Conservation (phyloP, 1,140 invertebrate species). For the Brachionus asplanchnoidis region DNA sequence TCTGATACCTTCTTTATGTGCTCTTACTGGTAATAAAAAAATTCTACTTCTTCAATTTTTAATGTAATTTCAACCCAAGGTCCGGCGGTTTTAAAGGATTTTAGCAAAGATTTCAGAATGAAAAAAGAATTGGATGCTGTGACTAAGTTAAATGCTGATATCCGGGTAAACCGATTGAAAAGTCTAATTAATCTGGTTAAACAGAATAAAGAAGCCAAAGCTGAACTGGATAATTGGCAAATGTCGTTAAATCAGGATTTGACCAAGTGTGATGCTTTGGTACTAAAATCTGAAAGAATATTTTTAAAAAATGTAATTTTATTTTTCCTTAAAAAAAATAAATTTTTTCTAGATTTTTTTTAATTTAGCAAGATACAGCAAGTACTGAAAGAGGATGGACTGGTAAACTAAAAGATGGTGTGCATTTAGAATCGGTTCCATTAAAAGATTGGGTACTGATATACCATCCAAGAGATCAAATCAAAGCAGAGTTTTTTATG, state of each 20-base stretch:
- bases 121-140: constrained; percentile 16
- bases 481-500: not conserved
- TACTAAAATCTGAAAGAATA: not conserved
- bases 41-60: not conserved
- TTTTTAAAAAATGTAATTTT: constrained; percentile 3
- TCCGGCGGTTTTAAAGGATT: not conserved
- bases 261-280: not conserved
- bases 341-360: not conserved
- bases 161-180: not conserved
- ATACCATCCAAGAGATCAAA: not conserved
- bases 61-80: not conserved
- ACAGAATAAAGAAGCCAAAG: constrained; percentile 58
- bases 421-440: not conserved
- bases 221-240: constrained; percentile 70
- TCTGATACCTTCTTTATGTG: constrained; percentile 15
- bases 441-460: constrained; percentile 42
- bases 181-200: not conserved
- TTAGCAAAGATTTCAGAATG: not conserved
- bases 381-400: not conserved
- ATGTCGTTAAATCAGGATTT: not conserved
- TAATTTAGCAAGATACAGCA: not conserved
- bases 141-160: not conserved
- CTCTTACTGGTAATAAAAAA: not conserved
- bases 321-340: not conserved
- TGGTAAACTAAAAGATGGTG: not conserved